Evolutionary conservation across 2,888 invertebrate species (phyloP), one percentile per base, ranked within the genome.

Genomic region (Yponomeuta sedellus): DNA sequence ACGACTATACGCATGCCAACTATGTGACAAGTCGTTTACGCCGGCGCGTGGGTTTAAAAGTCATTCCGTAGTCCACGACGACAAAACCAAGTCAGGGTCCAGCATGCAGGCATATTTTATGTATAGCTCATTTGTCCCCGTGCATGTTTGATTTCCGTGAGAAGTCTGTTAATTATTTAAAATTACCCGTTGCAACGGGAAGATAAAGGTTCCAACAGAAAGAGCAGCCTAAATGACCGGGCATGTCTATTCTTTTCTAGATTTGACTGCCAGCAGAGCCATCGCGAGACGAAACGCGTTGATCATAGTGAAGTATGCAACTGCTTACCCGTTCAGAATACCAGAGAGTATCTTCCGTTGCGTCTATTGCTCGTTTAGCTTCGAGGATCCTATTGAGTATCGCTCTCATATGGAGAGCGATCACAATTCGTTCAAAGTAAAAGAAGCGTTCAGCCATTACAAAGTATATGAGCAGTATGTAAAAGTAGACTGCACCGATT

Each of bases 321-420:
- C 86, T 62, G 81, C 79, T 70, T 85, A 80, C 74, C 86, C 86
- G 64, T 87, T 87, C 79, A 80, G 81, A 70, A 75, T 85, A 65
- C 86, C 86, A 58, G 78, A 77, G 69, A 77, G 77, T 71, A 68
- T 74, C 57, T 77, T 86, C 75, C 77, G 83, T 64, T 87, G 87
- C 72, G 82, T 85, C 66, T 85, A 79, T 73, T 86, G 85, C 80
- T 76, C 74, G 70, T 79, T 83, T 65, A 76, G 71, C 39, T 81
- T 76, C 71, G 74, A 75, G 61, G 80, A 82, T 39, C 82, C 83
- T 10, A 70, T 68, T 22, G 68, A 67, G 58, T 87, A 80, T 72
- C 77, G 86, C 67, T 68, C 72, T 4, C 88, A 88, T 68, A 82
- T 86, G 81, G 73, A 70, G 56, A 69, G 68, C 1, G 77, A 80